phyloP scores from a whole-genome alignment of 2,113 vertebrate species.

The Atlantisia rogersi region DNA sequence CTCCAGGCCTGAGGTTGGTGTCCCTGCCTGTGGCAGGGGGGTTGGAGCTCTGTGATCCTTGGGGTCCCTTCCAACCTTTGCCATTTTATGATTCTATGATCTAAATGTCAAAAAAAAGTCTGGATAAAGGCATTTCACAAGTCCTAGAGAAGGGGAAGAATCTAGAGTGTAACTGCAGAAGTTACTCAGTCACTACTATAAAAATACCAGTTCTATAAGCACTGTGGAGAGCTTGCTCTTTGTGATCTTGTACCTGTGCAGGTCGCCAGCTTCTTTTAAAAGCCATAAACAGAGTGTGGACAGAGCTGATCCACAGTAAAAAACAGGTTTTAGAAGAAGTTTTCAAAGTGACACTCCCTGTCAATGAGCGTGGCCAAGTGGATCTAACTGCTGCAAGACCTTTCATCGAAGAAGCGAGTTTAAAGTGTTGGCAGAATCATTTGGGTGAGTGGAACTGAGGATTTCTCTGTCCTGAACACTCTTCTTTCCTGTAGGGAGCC shows the following conservation, averaged over 20 bases:
- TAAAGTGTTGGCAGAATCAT: conserved; percentile 98
- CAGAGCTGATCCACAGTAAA: conserved; percentile 96
- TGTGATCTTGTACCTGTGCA: conserved; percentile 49
- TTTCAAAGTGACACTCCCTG: conserved; percentile 93
- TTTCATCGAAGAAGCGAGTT: conserved; percentile 90
- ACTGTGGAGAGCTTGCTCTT: background rate
- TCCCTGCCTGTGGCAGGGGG: too few species aligned
- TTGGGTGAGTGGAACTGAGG: conserved; percentile 80
- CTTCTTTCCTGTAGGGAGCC: background rate
- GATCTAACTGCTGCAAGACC: conserved; percentile 88
- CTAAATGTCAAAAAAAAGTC: background rate
- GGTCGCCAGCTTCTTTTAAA: conserved; percentile 96
- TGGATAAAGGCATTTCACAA: background rate
- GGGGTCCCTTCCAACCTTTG: too few species aligned
- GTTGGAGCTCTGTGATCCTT: too few species aligned
- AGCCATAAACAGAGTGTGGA: conserved; percentile 97
- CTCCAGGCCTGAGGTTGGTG: too few species aligned
- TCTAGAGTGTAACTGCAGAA: background rate
- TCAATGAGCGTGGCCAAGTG: conserved; percentile 94
- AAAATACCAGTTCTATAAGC: background rate
- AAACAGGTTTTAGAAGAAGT: conserved; percentile 94
- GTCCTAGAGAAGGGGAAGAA: background rate
- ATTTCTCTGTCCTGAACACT: background rate
- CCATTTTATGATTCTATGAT: background rate
- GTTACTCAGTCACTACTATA: background rate